These are phyloP conservation scores for Motacilla alba DNA, from an alignment of 2,113 vertebrate genomes.

Conservation along the genomic window DNA sequence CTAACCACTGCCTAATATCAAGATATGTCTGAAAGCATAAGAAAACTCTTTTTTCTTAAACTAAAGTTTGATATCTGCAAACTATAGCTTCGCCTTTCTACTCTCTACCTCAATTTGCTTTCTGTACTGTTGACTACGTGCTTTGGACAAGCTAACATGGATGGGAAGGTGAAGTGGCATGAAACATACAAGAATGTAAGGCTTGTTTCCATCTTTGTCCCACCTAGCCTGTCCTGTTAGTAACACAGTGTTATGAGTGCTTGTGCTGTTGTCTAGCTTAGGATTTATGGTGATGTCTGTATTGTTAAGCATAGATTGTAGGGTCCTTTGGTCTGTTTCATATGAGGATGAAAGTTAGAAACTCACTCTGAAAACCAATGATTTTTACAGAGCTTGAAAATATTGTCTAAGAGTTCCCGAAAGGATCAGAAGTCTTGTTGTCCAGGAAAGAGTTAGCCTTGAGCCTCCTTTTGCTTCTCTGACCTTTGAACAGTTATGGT, in stretches of 20 bases:
- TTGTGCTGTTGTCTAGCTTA: constrained; percentile 10
- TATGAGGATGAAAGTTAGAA: neutral
- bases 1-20: neutral
- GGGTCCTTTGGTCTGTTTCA: neutral
- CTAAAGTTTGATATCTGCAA: neutral
- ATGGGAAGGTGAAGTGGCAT: constrained; percentile 39
- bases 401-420: neutral
- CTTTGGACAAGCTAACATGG: constrained; percentile 45
- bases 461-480: neutral
- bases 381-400: neutral
- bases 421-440: neutral
- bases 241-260: neutral
- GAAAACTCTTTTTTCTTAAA: neutral
- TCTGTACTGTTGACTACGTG: neutral
- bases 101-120: constrained; percentile 2
- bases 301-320: neutral
- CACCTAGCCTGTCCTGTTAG: neutral
- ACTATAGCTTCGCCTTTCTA: constrained; percentile 14
- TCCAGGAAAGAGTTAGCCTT: neutral
- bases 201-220: constrained; percentile 1
- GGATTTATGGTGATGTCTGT: neutral
- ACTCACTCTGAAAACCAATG: neutral
- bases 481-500: neutral
- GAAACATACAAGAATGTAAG: constrained; percentile 36
- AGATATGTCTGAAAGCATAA: neutral